Evolutionary conservation across 2,113 vertebrate species (phyloP).

Genomic region (Reinhardtius hippoglossoides): DNA sequence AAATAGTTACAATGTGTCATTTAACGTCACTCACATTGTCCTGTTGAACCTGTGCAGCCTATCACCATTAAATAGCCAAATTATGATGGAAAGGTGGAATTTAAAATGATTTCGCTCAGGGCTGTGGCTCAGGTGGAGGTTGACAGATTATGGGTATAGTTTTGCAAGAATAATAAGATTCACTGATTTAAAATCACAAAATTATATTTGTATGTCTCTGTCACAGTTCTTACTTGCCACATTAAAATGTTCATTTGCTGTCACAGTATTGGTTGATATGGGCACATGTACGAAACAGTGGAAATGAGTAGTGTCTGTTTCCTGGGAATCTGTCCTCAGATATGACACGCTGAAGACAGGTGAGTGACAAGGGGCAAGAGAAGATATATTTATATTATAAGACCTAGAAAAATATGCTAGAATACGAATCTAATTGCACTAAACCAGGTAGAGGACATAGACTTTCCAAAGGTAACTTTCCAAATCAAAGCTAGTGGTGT

Average conservation of each 20-base stretch:
- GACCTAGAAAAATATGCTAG: too few species aligned
- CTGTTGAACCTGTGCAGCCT: background rate
- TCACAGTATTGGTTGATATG: background rate
- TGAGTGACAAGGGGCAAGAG: background rate
- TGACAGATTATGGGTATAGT: background rate
- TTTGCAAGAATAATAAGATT: background rate
- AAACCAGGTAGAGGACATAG: too few species aligned
- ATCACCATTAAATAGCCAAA: background rate
- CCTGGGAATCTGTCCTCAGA: background rate
- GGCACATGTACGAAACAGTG: background rate
- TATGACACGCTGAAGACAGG: background rate
- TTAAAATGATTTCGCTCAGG: background rate
- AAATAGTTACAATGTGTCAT: background rate
- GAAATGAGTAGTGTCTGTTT: background rate
- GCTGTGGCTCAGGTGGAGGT: background rate
- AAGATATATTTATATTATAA: background rate
- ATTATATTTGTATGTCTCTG: background rate
- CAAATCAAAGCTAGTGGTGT: too few species aligned
- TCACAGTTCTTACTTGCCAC: background rate
- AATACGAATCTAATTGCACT: too few species aligned
- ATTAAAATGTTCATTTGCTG: slow-evolving; percentile 1
- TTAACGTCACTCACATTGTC: background rate
- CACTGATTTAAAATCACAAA: background rate
- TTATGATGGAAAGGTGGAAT: background rate
- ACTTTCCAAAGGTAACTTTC: too few species aligned